Base-by-base conservation (phyloP, 1,140 invertebrate species). In the Teleogryllus occipitalis region DNA sequence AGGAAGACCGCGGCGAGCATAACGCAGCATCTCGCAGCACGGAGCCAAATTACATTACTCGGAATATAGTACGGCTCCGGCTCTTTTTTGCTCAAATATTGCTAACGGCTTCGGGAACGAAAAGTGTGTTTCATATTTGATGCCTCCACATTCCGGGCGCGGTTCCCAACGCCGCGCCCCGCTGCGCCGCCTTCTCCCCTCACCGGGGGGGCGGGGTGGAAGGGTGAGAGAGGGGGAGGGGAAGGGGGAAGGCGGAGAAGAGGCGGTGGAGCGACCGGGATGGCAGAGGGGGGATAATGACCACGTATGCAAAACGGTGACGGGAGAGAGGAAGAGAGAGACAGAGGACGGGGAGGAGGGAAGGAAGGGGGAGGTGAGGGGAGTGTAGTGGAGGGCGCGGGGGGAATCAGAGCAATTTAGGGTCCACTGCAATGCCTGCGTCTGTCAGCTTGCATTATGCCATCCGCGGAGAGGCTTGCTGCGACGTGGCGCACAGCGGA, bases 51-150 rank as follows among this genome's bases (percentile, higher is more conserved):
- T 65, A 65, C 54, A 65, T 65, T 65, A 65, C 10, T 10, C 18
- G 54, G 54, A 65, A 65, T 65, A 14, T 65, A 65, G 54, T 65
- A 65, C 54, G 54, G 2, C 18, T 65, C 10, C 5, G 1, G 27
- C 27, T 39, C 27, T 39, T 39, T 39, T 39, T 39, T 39, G 27
- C 27, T 39, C 27, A 39, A 39, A 39, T 39, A 39, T 39, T 39
- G 27, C 27, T 39, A 39, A 39, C 10, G 1, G 18, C 54, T 65
- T 65, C 10, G 54, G 7, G 54, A 65, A 65, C 54, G 54, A 65
- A 65, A 65, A 65, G 54, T 14, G 54, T 65, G 54, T 65, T 65
- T 65, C 54, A 65, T 65, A 65, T 65, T 65, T 65, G 54, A 65
- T 65, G 54, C 54, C 27, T 39, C 27, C 27, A 39, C 27, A 39